A percentile compares a stretch with the other conserved stretches of the same genome.
Evolutionary conservation across 2,113 vertebrate genomes (phyloP).

Genomic region (Chroicocephalus ridibundus): DNA sequence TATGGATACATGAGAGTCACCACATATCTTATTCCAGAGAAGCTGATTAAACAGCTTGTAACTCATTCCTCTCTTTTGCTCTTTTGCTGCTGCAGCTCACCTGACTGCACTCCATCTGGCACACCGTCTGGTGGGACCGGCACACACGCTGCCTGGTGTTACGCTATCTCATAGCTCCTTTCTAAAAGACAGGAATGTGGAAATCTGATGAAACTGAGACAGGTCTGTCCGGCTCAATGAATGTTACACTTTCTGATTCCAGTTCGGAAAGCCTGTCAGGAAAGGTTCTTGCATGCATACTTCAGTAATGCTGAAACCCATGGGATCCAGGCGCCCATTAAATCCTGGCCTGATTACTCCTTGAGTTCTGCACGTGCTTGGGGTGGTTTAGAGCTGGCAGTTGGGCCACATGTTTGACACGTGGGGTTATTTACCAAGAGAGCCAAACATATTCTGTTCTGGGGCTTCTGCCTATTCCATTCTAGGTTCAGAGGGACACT

Average conservation of each 20-base stretch:
- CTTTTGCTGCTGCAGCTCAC: neutral
- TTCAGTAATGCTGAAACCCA: neutral
- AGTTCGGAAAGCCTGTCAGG: neutral
- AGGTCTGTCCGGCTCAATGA: neutral
- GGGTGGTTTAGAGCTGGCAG: neutral
- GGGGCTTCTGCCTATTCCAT: neutral
- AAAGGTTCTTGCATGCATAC: neutral
- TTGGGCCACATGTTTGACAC: neutral
- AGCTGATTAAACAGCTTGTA: neutral
- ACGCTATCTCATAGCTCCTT: neutral
- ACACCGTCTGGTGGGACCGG: neutral
- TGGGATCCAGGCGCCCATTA: neutral
- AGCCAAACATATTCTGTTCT: neutral
- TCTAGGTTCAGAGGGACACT: neutral
- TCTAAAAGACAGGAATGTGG: neutral
- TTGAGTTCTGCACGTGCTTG: neutral
- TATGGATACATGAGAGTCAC: neutral
- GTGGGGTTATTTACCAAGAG: neutral
- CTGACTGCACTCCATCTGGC: neutral
- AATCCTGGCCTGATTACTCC: too few relatives aligned
- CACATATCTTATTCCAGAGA: neutral
- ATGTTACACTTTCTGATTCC: neutral
- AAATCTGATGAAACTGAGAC: neutral
- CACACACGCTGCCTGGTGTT: neutral
- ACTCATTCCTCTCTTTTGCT: neutral